A percentile compares a stretch with the other conserved stretches of the same genome.
Evolutionary conservation across 2,888 invertebrate genomes (phyloP).

Genomic region (Lordiphosa fenestrarum): DNA sequence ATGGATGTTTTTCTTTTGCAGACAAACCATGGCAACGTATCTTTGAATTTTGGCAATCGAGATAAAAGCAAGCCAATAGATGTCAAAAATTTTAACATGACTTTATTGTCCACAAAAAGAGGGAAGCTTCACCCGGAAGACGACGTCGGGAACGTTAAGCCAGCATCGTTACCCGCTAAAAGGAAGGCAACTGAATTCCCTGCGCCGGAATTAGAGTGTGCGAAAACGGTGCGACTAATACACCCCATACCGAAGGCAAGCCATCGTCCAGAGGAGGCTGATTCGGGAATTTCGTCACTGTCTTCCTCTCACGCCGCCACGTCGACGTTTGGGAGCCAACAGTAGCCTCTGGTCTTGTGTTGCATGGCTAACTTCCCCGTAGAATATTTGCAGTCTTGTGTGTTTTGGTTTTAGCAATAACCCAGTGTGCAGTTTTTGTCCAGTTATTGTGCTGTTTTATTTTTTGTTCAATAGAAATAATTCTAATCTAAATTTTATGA

Average conservation of each 20-base stretch:
- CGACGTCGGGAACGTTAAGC: slow-evolving; percentile 65
- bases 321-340: slow-evolving; percentile 9
- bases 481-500: slow-evolving; percentile 26
- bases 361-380: slow-evolving; percentile 10
- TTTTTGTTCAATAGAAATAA: slow-evolving; percentile 6
- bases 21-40: slow-evolving; percentile 74
- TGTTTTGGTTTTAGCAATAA: slow-evolving; percentile 1
- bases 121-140: slow-evolving; percentile 75
- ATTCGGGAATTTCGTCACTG: slow-evolving; percentile 62
- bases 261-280: slow-evolving; percentile 39
- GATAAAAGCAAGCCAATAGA: slow-evolving; percentile 57
- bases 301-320: slow-evolving; percentile 29
- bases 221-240: slow-evolving; percentile 47
- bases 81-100: slow-evolving; percentile 58
- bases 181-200: slow-evolving; percentile 16
- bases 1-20: slow-evolving; percentile 13
- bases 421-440: slow-evolving; percentile 15
- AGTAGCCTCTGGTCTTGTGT: slow-evolving; percentile 22
- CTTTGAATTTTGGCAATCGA: slow-evolving; percentile 42
- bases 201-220: slow-evolving; percentile 19
- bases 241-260: slow-evolving; percentile 47
- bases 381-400: neutral
- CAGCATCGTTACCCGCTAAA: slow-evolving; percentile 13
- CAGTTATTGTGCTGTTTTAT: slow-evolving; percentile 5
- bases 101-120: slow-evolving; percentile 61